Evolutionary conservation across 2,797 vertebrate species (phyloP), one percentile per base, ranked within the genome.

Genomic region (Characodon lateralis): DNA sequence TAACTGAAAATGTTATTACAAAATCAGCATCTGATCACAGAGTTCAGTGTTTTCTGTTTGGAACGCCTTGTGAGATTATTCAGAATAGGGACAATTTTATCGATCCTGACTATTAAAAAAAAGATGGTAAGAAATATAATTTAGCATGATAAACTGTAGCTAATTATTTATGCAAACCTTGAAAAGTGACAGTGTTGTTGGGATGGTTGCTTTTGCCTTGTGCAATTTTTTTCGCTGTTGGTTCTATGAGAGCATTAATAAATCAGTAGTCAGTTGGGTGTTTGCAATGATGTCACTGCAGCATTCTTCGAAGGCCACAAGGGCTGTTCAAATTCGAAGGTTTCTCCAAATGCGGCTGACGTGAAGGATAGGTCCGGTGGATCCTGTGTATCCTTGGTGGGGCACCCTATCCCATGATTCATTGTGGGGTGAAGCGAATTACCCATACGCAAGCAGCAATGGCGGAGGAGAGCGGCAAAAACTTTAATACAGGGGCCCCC

Each of bases 1-100:
- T 79, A 56, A 78, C 14, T 63, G 9, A 63, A 83, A 48, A 14
- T 43, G 79, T 79, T 24, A 71, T 28, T 80, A 28, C 66, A 46
- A 69, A 6, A 55, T 26, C 75, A 63, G 68, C 12, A 4, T 81
- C 76, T 51, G 39, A 68, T 51, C 6, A 14, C 66, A 9, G 56
- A 72, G 55, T n/a, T 16, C 70, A 72, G 56, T 6, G 43, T 73
- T 28, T 59, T 43, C 41, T 69, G 63, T 65, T 39, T 65, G 35
- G 16, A 65, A 39, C 31, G 35, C 20, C 39, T 43, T 24, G 35
- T 24, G 39, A 66, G 41, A 7, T 66, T 12, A 41, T 43, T 14
- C 24, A 46, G 24, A 69, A 46, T 16, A 69, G 13, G 41, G 24
- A 46, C 2, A 1, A 7, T 16, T 66, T 20, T 41, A 12, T 24